Base-by-base conservation (phyloP, 1,140 invertebrate genomes). In the Drosophila ambigua region DNA sequence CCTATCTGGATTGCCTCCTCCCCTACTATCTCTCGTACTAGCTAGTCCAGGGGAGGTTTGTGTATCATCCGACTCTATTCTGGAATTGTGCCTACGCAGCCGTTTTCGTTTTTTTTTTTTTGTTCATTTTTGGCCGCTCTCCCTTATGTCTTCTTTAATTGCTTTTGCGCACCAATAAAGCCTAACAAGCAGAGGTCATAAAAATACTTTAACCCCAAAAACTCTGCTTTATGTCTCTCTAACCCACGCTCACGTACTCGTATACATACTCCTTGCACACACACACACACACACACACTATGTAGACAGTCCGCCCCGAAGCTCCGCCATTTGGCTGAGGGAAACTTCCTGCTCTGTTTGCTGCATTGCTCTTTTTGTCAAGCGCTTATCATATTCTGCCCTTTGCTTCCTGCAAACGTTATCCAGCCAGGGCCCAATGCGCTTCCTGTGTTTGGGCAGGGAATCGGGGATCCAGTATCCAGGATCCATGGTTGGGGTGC, bases 351-450 rank as follows among this genome's bases (percentile, higher is more conserved):
- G 52, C 46, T 57, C 43, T 58, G 54, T 61, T 71, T 59, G 53
- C 50, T 26, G 57, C 58, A 52, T 60, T 48, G 45, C 63, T 72
- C 63, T 72, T 63, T 80, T 73, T 67, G 62, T 68, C 43, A 62
- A 65, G 76, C 58, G 76, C 66, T 76, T 84, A 77, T 85, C 77
- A 65, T 75, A 85, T 77, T 71, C 76, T 85, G 74, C 78, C 78
- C 72, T 87, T 85, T 85, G 82, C 78, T 85, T 85, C 78, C 82
- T 85, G 82, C 66, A 67, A 87, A 71, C 82, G 77, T 81, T 87
- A 78, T 87, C 78, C 68, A 71, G 65, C 64, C 77, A 43, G 63
- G 69, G 61, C 54, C 68, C 68, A 65, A 59, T 75, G 54, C 68
- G 77, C 77, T 81, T 85, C 77, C 81, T 74, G 77, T 74, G 72